Evolutionary conservation across 2,888 invertebrate species (phyloP), one percentile per base, ranked within the genome.

Genomic region (Drosophila cognata): DNA sequence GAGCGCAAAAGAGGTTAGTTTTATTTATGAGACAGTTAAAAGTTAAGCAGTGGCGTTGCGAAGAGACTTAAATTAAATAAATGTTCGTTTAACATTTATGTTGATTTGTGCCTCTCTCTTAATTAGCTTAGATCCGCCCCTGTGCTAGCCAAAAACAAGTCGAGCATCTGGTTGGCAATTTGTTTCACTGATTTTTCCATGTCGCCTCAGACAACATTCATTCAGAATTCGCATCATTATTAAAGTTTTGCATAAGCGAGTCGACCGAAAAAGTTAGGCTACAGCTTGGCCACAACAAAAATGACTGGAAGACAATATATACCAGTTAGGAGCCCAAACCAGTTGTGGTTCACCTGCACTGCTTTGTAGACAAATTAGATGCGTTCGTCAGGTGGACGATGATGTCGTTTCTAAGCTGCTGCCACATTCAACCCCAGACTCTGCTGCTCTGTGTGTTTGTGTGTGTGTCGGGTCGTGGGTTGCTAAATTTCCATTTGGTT

Each of bases 401-500:
- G 36, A 43, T 48, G 51, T 38, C 36, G 28, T 35, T 31, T 38
- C 25, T 31, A 31, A 16, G 41, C 31, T 50, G 36, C 53, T 43
- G 71, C 48, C 25, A 51, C 71, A 50, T 61, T 36, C 77, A 65
- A 63, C 77, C 77, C 77, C 68, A 46, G 65, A 55, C 50, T 25
- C 25, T 33, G 2, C 1, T 2, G n/a, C n/a, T 13, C 2, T 10
- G 10, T 8, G 25, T 38, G 28, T 28, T 11, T 28, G n/a, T 13
- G 53, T 21, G 13, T 36, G 31, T 10, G 28, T 33, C 25, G 28
- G 46, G 33, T 62, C 25, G 59, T 48, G 35, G 68, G 43, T 60
- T 73, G 69, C 61, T 53, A 71, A 80, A 89, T 82, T 89, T 85
- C 71, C 78, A 88, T 85, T 85, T 77, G 66, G 75, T 71, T 85